Percentiles rank a stretch among this genome's conserved stretches.
Conservation (phyloP, 1,140 invertebrate species). For the Formica selysi region DNA sequence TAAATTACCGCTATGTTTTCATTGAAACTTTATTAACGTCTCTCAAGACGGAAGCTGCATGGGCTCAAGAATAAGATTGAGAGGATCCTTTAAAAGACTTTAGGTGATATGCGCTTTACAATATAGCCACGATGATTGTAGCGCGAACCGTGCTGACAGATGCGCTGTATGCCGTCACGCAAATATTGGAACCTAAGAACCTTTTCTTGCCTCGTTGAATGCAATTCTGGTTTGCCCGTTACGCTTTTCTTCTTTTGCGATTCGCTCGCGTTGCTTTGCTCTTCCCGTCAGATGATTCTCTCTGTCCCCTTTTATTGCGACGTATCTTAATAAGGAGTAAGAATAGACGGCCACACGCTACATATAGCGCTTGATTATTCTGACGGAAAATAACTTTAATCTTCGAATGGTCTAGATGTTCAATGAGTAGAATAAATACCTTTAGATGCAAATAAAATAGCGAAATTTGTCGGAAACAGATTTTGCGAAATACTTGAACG, state of each 20-base stretch:
- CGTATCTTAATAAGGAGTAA: slow-evolving; percentile 40
- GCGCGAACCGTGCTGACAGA: slow-evolving; percentile 30
- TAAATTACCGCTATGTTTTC: not conserved
- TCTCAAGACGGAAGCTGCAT: not conserved
- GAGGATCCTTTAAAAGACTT: not conserved
- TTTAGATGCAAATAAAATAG: not conserved
- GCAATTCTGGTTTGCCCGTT: slow-evolving; percentile 34
- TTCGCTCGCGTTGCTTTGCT: slow-evolving; percentile 22
- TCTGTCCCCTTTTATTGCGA: not conserved
- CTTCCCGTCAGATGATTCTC: slow-evolving; percentile 29
- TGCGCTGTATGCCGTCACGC: slow-evolving; percentile 49
- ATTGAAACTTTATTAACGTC: not conserved
- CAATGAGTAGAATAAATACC: not conserved
- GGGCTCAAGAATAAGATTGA: not conserved
- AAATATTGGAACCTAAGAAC: slow-evolving; percentile 54
- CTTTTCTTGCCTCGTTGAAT: slow-evolving; percentile 37
- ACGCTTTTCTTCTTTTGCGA: not conserved
- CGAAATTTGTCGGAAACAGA: not conserved
- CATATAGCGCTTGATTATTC: slow-evolving; percentile 14
- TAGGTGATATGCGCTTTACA: slow-evolving; percentile 16
- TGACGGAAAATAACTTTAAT: slow-evolving; percentile 26
- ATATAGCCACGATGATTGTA: slow-evolving; percentile 53
- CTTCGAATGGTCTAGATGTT: not conserved
- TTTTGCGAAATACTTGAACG: not conserved
- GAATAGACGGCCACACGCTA: not conserved